Base-by-base conservation (phyloP, 2,888 invertebrate genomes). In the Eupsilia transversa region DNA sequence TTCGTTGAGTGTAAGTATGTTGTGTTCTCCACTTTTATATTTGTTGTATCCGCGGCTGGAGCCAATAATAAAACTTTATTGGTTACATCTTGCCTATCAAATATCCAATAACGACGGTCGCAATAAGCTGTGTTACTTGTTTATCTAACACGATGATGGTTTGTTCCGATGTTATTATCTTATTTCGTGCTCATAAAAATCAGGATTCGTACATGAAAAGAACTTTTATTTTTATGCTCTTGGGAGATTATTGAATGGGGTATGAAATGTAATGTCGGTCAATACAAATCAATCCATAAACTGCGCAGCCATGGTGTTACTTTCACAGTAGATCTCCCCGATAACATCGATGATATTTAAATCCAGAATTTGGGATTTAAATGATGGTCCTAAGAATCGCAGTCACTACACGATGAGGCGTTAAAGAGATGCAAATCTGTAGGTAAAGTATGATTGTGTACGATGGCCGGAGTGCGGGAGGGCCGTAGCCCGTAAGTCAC, bases 41-140 rank as follows among this genome's bases (percentile, higher is more conserved):
- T 90, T 88, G 86, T 89, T 89, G 86, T 88, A 90, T 90, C 88
- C 89, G 89, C 91, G 91, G 91, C 91, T 93, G 91, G 91, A 91
- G 91, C 91, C 91, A 92, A 92, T 93, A 93, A 94, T 94, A 94
- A 94, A 94, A 94, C 90, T 94, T 94, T 93, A 94, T 94, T 91
- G 93, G 92, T 90, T 90, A 93, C 93, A 92, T 92, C 90, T 91
- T 92, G 92, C 91, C 92, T 93, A 94, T 94, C 94, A 93, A 93
- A 94, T 93, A 92, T 92, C 93, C 92, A 92, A 94, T 94, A 94
- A 93, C 91, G 85, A 82, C 87, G 88, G 88, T 89, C 91, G 91
- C 93, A 92, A 93, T 93, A 92, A 92, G 91, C 90, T 88, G 88
- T 89, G 89, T 92, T 89, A 87, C 88, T 91, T 91, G 90, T 93